phyloP scores from a whole-genome alignment of 2,797 vertebrate species.

The Stomatorhinus walkeri region DNA sequence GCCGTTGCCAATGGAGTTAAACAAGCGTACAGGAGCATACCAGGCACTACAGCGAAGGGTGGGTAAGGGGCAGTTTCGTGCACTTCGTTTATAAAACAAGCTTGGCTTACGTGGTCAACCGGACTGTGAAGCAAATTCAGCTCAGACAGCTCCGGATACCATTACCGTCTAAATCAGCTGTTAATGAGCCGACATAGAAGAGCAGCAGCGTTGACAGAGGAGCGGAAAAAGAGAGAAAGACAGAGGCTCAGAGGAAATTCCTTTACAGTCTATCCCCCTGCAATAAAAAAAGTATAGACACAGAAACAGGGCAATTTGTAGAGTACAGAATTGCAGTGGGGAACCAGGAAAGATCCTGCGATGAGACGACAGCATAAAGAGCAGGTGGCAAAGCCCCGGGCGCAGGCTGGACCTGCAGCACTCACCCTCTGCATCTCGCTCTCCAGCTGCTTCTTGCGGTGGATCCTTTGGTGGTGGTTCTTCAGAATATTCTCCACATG shows the following conservation, averaged over 20 bases:
- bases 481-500: constrained; percentile 97
- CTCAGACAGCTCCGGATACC: constrained; percentile 72
- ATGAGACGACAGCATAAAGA: background rate
- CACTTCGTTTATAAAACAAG: constrained; percentile 11
- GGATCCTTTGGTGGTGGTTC: constrained; percentile 85
- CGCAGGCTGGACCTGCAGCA: background rate
- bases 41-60: background rate
- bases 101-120: constrained; percentile 68
- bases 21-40: background rate
- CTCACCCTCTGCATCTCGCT: constrained; percentile 94
- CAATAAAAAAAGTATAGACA: background rate
- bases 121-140: constrained; percentile 66
- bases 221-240: constrained; percentile 48
- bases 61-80: constrained; percentile 26
- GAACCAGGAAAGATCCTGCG: background rate
- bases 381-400: background rate
- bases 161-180: constrained; percentile 89
- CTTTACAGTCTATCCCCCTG: background rate
- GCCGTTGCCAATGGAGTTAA: background rate
- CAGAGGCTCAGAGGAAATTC: background rate
- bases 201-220: constrained; percentile 45
- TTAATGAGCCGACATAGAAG: constrained; percentile 77
- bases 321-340: background rate
- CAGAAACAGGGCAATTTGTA: background rate
- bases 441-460: constrained; percentile 92